Evolutionary conservation across 2,888 invertebrate genomes (phyloP), one percentile per base, ranked within the genome.

Genomic region (Brachylomia viminalis): DNA sequence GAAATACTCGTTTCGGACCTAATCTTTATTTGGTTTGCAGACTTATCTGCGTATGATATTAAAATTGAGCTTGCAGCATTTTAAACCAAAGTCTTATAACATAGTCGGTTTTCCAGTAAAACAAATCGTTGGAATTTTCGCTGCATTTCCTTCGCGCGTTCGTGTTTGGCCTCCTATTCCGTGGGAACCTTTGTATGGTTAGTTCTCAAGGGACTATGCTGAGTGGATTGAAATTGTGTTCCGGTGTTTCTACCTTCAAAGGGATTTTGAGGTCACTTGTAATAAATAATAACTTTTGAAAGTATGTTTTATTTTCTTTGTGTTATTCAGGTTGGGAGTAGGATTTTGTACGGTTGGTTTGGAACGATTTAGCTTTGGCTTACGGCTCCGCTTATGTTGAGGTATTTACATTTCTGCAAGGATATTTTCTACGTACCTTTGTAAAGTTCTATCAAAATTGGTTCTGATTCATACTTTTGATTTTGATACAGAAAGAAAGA

Each of bases 141-240:
- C 20, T 1, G 20, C 17, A 2, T 49, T 49, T 49, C 10, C 15
- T 33, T 52, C 52, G 33, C 52, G 10, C 33, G 49, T 66, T 23
- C 17, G n/a, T 54, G 33, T 0, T 1, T 7, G 17, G n/a, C 33
- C n/a, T 33, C 6, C 1, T n/a, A n/a, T 75, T 65, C 52, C 66
- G 30, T 47, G 59, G 30, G 27, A 69, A 78, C 72, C 72, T 76
- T 71, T 64, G 73, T 30, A 65, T 58, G 27, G 45, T 65, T 64
- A 72, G 54, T 13, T 72, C 72, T 49, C 66, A 2, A 0, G 75
- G 66, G 84, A 76, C 54, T 75, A 45, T 17, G 11, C 4, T 5
- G 62, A 38, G 52, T 52, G 49, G 30, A 30, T 79, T 70, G 47
- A 58, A 76, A 76, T 73, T 79, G 47, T 59, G 56, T 81, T 27